phyloP scores from a whole-genome alignment of 2,888 invertebrate species.

The Baronia brevicornis region DNA sequence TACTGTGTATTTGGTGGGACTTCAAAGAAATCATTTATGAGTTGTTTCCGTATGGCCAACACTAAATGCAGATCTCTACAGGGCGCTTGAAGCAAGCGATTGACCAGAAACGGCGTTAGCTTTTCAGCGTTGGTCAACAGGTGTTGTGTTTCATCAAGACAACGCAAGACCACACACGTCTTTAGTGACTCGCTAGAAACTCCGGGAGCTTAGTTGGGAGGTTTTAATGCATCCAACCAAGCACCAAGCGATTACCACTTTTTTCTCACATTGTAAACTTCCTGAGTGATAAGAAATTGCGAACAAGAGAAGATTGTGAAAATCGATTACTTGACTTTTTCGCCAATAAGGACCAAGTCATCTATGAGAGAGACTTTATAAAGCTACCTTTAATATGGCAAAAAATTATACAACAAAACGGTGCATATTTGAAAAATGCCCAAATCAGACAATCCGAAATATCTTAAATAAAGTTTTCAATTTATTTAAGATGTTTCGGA shows the following conservation, averaged over 20 bases:
- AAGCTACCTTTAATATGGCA: conserved; percentile 20
- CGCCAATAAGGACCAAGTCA: conserved; percentile 18
- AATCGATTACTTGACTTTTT: conserved; percentile 20
- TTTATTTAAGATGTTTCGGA: too few species aligned
- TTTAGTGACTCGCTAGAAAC: conserved; percentile 19
- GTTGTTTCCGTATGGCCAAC: too few species aligned
- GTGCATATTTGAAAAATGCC: conserved; percentile 28
- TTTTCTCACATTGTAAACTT: conserved; percentile 23
- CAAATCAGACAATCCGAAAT: too few species aligned
- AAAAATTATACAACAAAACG: conserved; percentile 18
- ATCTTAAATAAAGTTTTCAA: too few species aligned
- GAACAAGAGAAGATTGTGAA: conserved; percentile 19
- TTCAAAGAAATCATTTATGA: too few species aligned
- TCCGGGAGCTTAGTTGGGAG: conserved; percentile 21
- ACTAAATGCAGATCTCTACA: too few species aligned
- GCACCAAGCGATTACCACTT: conserved; percentile 32
- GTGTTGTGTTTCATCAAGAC: conserved; percentile 1
- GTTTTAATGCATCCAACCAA: conserved; percentile 25
- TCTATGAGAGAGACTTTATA: conserved; percentile 17
- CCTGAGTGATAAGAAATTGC: conserved; percentile 18
- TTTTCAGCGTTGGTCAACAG: conserved; percentile 6
- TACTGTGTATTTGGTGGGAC: too few species aligned
- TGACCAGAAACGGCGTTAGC: conserved; percentile 3
- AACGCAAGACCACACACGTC: conserved; percentile 11
- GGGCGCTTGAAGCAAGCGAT: too few species aligned